Evolutionary conservation across 2,113 vertebrate species (phyloP), one percentile per base, ranked within the genome.

Genomic region (Mormyrus lacerda): DNA sequence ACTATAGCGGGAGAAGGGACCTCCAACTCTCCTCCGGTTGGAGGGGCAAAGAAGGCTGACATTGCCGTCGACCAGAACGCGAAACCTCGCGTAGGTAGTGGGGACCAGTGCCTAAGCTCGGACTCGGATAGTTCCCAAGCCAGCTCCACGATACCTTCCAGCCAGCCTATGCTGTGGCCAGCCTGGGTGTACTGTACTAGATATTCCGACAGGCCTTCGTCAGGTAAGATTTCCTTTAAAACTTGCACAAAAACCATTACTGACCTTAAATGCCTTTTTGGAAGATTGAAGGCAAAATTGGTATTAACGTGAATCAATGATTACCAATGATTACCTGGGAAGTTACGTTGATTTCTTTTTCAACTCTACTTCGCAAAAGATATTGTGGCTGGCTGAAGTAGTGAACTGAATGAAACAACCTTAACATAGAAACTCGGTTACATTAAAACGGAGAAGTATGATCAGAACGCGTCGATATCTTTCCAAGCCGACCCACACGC

Each of bases 161-260:
- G 89, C 21, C 95, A 98, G 93, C 96, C 96, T 91, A 98, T 99
- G 98, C 96, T 99, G 89, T 99, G 98, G 98, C 98, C 98, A 87
- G 98, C 98, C 89, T 99, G 98, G 98, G 98, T 99, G 88, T 99
- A 99, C 95, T 99, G 98, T 95, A 99, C 98, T 93, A 95, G 98
- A 90, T 99, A 99, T 95, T 99, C 98, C 91, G 98, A 99, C 95
- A 96, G 98, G 94, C 98, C 98, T 91, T 99, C 98, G 87, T 99
- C 98, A 98, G 98, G 98, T 99, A 97, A 96, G 96, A 93, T 92
- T 91, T 83, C 44, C 69, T 19, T 69, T 89, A 90, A 93, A 93
- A 92, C 93, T 94, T 93, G 92, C 93, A 92, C 93, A 93, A 93
- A 93, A 93, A 90, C 90, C 92, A 94, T 93, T 92, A 94, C 93